Percentiles rank a stretch among this genome's conserved stretches.
phyloP scores from a whole-genome alignment of 1,140 invertebrate species.

The Heliconius hewitsoni region DNA sequence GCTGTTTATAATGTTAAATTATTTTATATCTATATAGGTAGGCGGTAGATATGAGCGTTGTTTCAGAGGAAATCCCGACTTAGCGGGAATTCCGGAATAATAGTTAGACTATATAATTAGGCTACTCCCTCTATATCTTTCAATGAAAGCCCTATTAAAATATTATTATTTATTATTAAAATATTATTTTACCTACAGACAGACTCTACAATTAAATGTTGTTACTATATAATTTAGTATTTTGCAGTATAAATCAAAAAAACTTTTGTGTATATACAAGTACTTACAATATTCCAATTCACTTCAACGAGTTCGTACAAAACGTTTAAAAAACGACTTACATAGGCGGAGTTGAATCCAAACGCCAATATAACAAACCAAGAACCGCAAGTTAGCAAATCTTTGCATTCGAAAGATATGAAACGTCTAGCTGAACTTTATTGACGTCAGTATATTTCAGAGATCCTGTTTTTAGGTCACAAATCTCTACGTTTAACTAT shows the following conservation, averaged over 20 bases:
- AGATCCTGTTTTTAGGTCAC: constrained; percentile 37
- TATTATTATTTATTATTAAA: too few species aligned
- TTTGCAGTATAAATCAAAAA: background rate
- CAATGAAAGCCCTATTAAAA: too few species aligned
- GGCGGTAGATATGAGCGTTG: too few species aligned
- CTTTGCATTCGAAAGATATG: constrained; percentile 59
- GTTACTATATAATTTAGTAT: background rate
- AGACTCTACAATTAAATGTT: background rate
- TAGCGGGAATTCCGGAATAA: too few species aligned
- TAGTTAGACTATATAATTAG: too few species aligned
- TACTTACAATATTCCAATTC: background rate
- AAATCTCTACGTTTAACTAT: constrained; percentile 14
- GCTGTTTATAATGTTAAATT: too few species aligned
- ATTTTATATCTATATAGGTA: too few species aligned
- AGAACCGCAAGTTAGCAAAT: constrained; percentile 51
- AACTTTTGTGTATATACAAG: background rate
- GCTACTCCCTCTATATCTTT: too few species aligned
- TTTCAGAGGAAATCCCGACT: too few species aligned
- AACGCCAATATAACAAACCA: constrained; percentile 42
- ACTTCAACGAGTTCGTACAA: background rate
- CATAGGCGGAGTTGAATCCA: constrained; percentile 32
- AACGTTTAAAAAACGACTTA: constrained; percentile 34
- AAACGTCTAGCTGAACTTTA: constrained; percentile 50
- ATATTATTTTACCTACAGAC: too few species aligned
- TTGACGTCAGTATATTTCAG: constrained; percentile 46